Base-by-base conservation (phyloP, 2,888 invertebrate genomes). In the Blomia tropicalis region DNA sequence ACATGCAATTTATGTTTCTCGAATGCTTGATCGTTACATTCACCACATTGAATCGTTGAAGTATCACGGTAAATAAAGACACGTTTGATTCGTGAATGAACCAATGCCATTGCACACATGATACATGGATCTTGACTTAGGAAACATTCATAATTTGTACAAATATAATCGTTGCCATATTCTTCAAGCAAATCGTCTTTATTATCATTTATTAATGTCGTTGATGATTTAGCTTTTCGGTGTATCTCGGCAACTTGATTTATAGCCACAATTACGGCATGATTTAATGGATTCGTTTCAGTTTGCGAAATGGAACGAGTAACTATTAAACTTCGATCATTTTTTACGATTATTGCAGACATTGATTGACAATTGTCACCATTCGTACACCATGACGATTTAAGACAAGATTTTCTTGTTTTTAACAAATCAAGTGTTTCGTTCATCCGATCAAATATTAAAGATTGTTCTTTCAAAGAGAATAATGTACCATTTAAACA, bases 61-160 rank as follows among this genome's bases (percentile, higher is more conserved):
- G 31, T 7, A 11, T n/a, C 19, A 27, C 51, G 32, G 2, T 51
- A 41, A 30, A 61, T 93, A 73, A 92, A 93, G 1, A 93, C 82
- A 63, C 87, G 78, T 60, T 81, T 81, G 0, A 81, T 82, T 66
- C 95, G 77, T n/a, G 90, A 87, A 73, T 96, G 95, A 0, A 92
- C 79, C 61, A 96, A 76, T 0, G 86, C 93, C 95, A 96, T 96
- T 0, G 89, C 79, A 75, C 96, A 96, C 84, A 95, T 88, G 1
- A 87, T 72, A 75, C 96, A 96, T 0, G 95, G 93, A 72, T 96
- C 95, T 65, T 79, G 79, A 0, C 84, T 79, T 44, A 87, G 72
- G 71, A 88, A 93, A 1, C 87, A 75, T 75, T 87, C 83, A 73
- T 87, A 90, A 1, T 86, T 86, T 0, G 93, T 75, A 68, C 68